These are phyloP conservation scores for Pipistrellus pipistrellus DNA, from an alignment of 2,797 vertebrate species.

Conservation along the genomic window DNA sequence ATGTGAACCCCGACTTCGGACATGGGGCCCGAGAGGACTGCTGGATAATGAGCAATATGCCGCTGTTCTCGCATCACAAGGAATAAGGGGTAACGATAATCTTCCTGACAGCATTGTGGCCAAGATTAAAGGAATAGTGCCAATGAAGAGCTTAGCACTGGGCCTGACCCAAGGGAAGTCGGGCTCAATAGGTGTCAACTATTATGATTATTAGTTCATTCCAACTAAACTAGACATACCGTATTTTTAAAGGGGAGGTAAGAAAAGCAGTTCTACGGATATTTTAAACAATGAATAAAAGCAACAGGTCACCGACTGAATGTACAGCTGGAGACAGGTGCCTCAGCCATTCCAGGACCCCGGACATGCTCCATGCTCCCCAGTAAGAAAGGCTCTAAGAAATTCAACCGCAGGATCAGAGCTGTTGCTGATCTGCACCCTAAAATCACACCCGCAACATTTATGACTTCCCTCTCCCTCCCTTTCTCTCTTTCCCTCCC, in stretches of 20 bases:
- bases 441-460: neutral
- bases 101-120: neutral
- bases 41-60: neutral
- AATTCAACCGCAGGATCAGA: neutral
- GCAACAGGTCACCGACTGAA: neutral
- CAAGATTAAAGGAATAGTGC: neutral
- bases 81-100: neutral
- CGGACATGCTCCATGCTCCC: neutral
- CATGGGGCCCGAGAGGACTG: neutral
- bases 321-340: neutral
- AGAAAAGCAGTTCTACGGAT: neutral
- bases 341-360: too few species aligned
- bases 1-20: neutral
- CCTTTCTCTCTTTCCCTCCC: neutral
- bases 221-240: neutral
- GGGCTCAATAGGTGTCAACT: neutral
- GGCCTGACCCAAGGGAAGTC: neutral
- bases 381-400: neutral
- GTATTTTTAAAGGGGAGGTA: neutral
- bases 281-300: constrained; percentile 14
- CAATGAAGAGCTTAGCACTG: neutral
- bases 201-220: neutral
- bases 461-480: neutral
- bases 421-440: neutral
- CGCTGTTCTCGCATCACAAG: neutral